phyloP scores from a whole-genome alignment of 2,113 vertebrate species.

The Crotalus helleri region DNA sequence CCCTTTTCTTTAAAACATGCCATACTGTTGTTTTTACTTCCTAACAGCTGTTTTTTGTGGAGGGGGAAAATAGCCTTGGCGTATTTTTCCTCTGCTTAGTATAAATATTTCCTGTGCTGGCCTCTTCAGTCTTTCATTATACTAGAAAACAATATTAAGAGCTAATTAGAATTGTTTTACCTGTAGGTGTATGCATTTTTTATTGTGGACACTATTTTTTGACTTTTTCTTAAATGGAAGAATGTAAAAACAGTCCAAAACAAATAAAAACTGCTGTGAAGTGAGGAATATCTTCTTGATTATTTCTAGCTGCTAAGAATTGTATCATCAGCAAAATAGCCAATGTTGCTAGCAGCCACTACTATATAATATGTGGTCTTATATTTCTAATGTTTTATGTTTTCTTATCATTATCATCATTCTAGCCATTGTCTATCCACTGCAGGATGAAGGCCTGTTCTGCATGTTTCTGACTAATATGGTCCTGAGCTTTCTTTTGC shows the following conservation, averaged over 20 bases:
- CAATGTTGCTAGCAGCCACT: neutral
- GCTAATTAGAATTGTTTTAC: neutral
- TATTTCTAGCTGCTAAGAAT: conserved; percentile 12
- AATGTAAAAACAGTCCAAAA: neutral
- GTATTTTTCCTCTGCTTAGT: neutral
- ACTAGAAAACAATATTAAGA: neutral
- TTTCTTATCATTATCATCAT: neutral
- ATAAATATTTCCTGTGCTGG: too few relatives aligned
- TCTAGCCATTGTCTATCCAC: neutral
- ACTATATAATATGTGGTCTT: neutral
- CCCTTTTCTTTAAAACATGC: neutral
- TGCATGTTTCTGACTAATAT: neutral
- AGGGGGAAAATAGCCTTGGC: neutral
- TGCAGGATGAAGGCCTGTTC: neutral
- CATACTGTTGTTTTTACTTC: neutral
- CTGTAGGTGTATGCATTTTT: neutral
- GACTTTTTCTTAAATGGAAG: neutral
- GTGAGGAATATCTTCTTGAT: neutral
- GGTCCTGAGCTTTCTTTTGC: neutral
- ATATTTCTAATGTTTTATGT: neutral
- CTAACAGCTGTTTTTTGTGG: neutral
- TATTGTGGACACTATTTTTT: neutral
- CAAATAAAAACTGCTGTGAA: neutral
- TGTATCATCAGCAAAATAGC: neutral
- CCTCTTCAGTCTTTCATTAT: neutral